phyloP scores from a whole-genome alignment of 2,888 invertebrate species.

The Xanthostigma xanthostigma region DNA sequence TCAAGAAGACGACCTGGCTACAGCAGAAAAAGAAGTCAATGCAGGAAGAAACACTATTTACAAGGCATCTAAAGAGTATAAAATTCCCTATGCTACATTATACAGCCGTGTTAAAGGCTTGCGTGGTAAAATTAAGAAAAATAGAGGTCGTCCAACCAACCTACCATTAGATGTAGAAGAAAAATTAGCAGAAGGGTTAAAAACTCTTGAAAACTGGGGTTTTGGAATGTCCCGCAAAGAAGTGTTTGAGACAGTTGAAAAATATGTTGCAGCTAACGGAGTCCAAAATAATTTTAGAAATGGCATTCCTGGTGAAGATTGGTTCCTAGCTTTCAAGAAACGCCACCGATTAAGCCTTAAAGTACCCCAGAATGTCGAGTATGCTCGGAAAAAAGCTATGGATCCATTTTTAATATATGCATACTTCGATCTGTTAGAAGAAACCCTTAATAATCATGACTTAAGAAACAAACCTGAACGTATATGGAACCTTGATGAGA shows the following conservation, averaged over 20 bases:
- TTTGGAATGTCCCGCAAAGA: slow-evolving; percentile 15
- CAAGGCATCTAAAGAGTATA: too few species aligned
- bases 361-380: slow-evolving; percentile 15
- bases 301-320: slow-evolving; percentile 15
- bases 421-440: slow-evolving; percentile 12
- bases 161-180: not conserved
- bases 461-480: slow-evolving; percentile 15
- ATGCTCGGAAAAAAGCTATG: slow-evolving; percentile 12
- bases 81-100: too few species aligned
- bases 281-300: slow-evolving; percentile 16
- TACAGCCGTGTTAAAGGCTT: too few species aligned
- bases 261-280: slow-evolving; percentile 14
- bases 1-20: too few species aligned
- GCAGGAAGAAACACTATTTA: too few species aligned
- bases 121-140: too few species aligned
- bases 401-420: slow-evolving; percentile 14
- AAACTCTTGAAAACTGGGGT: slow-evolving; percentile 6
- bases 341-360: slow-evolving; percentile 14
- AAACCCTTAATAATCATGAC: slow-evolving; percentile 11
- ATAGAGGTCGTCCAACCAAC: slow-evolving; percentile 1
- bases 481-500: slow-evolving; percentile 16
- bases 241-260: slow-evolving; percentile 12
- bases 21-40: too few species aligned
- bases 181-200: not conserved
- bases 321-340: slow-evolving; percentile 15